Percentiles rank a stretch among this genome's conserved stretches.
Evolutionary conservation across 37 sponge, comb jelly and placozoan genomes (phyloP).

Genomic region (Haliclona indistincta): DNA sequence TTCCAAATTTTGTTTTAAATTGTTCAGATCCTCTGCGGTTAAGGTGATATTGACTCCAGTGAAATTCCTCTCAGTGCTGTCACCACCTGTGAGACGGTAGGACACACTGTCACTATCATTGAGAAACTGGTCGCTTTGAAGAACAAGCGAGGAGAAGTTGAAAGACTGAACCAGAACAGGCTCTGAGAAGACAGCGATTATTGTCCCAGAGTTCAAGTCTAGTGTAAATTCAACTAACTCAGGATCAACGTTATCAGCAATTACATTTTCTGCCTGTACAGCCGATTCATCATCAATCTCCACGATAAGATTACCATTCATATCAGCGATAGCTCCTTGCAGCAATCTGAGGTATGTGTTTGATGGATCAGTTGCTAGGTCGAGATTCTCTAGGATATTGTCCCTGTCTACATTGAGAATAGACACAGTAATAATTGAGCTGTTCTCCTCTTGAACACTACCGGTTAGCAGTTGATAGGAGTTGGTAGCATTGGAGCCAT

Average conservation of each 20-base stretch:
- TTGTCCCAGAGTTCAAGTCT: constrained; percentile 63
- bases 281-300: constrained; percentile 47
- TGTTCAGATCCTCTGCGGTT: constrained; percentile 55
- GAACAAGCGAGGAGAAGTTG: constrained; percentile 53
- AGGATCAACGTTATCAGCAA: constrained; percentile 52
- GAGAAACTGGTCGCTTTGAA: constrained; percentile 12
- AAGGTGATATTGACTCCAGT: constrained; percentile 73
- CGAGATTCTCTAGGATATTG: constrained; percentile 52
- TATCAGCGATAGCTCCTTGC: constrained; percentile 45
- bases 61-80: constrained; percentile 49
- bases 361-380: constrained; percentile 46
- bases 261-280: constrained; percentile 25
- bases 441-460: constrained; percentile 33
- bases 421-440: constrained; percentile 45
- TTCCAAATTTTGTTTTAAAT: constrained; percentile 45
- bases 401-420: constrained; percentile 51
- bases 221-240: constrained; percentile 52
- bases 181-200: constrained; percentile 72
- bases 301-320: constrained; percentile 41
- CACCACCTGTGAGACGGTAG: constrained; percentile 62
- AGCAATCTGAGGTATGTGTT: constrained; percentile 57
- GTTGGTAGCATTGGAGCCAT: constrained; percentile 38
- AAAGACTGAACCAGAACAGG: constrained; percentile 62
- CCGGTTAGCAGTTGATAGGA: constrained; percentile 35
- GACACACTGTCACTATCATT: neutral